A percentile compares a stretch with the other conserved stretches of the same genome.
Conservation (phyloP, 2,113 vertebrate species). For the Crotalus viridis region DNA sequence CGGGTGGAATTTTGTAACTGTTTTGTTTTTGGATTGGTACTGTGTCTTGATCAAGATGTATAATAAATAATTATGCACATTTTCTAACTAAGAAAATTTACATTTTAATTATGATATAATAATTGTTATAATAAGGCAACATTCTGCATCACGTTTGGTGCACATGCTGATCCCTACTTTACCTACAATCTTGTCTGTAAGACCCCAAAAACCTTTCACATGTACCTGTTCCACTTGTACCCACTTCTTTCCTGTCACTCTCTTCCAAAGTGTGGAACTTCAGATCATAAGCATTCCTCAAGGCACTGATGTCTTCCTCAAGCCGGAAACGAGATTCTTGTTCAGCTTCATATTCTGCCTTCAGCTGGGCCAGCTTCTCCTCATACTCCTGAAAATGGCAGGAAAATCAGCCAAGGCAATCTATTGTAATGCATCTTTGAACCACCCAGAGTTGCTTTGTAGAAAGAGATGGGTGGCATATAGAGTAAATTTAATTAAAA, state of each 20-base stretch:
- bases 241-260: conserved; percentile 63
- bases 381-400: conserved; percentile 79
- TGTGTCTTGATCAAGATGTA: neutral
- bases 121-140: neutral
- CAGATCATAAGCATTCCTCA: conserved; percentile 77
- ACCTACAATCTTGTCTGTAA: neutral
- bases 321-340: conserved; percentile 79
- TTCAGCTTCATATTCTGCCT: conserved; percentile 80
- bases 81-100: neutral
- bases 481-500: neutral
- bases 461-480: neutral
- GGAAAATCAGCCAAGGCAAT: neutral
- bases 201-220: neutral
- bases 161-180: neutral
- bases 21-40: neutral
- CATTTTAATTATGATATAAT: neutral
- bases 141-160: neutral
- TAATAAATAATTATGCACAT: neutral
- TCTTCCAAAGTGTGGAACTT: conserved; percentile 75
- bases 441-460: neutral
- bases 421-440: neutral
- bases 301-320: conserved; percentile 79
- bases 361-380: conserved; percentile 76
- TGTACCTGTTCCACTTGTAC: neutral
- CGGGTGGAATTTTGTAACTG: neutral